A percentile compares a stretch with the other conserved stretches of the same genome.
Conservation (phyloP, 2,888 invertebrate species). For the Phanerotoma sp. region DNA sequence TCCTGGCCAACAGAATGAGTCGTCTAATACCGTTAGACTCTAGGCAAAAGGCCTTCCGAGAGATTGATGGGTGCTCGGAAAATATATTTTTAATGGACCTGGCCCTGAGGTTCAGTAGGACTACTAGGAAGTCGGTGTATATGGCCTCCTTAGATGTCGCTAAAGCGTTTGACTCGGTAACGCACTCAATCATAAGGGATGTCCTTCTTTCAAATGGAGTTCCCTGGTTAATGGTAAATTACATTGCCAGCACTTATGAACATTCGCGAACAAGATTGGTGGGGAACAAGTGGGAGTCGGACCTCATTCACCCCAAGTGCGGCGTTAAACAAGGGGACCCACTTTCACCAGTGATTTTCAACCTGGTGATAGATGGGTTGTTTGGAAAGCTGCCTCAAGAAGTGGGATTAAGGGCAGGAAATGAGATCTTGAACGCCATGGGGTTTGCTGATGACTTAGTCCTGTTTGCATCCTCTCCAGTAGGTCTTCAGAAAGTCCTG, state of each 20-base stretch:
- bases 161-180: conserved; percentile 29
- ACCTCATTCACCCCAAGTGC: conserved; percentile 14
- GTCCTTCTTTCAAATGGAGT: conserved; percentile 11
- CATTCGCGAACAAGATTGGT: conserved; percentile 14
- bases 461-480: conserved; percentile 15
- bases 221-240: conserved; percentile 6
- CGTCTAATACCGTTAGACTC: conserved; percentile 10
- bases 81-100: conserved; percentile 31
- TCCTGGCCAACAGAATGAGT: conserved; percentile 22
- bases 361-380: conserved; percentile 25
- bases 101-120: conserved; percentile 15
- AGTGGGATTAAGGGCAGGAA: conserved; percentile 14
- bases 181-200: conserved; percentile 19
- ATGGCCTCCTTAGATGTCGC: conserved; percentile 28
- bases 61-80: conserved; percentile 28
- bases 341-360: conserved; percentile 30
- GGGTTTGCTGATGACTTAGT: conserved; percentile 36
- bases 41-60: conserved; percentile 31
- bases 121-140: conserved; percentile 16
- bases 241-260: conserved; percentile 17
- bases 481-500: conserved; percentile 10
- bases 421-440: conserved; percentile 7
- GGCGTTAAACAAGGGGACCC: conserved; percentile 38
- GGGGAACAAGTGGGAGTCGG: conserved; percentile 12
- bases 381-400: conserved; percentile 8